Percentiles rank a stretch among this genome's conserved stretches.
These are phyloP conservation scores for Leucoraja erinaceus DNA, from an alignment of 2,113 vertebrate genomes.

Conservation along the genomic window DNA sequence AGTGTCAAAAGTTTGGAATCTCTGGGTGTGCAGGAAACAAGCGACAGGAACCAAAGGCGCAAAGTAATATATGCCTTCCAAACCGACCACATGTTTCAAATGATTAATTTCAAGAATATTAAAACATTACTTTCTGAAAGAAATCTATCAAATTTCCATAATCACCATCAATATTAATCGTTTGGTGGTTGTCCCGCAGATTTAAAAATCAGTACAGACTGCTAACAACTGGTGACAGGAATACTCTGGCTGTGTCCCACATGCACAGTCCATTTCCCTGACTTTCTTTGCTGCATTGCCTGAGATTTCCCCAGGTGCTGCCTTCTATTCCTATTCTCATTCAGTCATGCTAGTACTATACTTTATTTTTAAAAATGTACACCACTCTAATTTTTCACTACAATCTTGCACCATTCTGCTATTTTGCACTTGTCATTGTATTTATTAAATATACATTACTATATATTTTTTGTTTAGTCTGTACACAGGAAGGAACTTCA, in stretches of 20 bases:
- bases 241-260: neutral
- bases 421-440: too few relatives aligned
- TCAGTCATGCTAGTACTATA: too few relatives aligned
- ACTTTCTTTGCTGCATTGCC: neutral
- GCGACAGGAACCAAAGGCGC: neutral
- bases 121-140: neutral
- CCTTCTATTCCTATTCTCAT: too few relatives aligned
- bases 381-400: too few relatives aligned
- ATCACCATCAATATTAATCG: neutral
- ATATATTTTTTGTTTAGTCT: too few relatives aligned
- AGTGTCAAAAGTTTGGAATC: neutral
- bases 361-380: too few relatives aligned
- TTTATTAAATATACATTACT: too few relatives aligned
- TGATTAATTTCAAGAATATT: neutral
- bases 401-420: too few relatives aligned
- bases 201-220: neutral
- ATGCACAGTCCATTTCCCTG: neutral
- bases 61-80: neutral
- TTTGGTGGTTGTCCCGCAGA: neutral
- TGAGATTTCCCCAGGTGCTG: neutral
- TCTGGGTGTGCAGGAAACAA: neutral
- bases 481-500: too few relatives aligned
- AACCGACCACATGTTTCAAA: neutral
- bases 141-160: neutral
- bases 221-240: neutral